A percentile compares a stretch with the other conserved stretches of the same genome.
These are phyloP conservation scores for Drosophila punjabiensis DNA, from an alignment of 1,140 invertebrate genomes.

Conservation along the genomic window DNA sequence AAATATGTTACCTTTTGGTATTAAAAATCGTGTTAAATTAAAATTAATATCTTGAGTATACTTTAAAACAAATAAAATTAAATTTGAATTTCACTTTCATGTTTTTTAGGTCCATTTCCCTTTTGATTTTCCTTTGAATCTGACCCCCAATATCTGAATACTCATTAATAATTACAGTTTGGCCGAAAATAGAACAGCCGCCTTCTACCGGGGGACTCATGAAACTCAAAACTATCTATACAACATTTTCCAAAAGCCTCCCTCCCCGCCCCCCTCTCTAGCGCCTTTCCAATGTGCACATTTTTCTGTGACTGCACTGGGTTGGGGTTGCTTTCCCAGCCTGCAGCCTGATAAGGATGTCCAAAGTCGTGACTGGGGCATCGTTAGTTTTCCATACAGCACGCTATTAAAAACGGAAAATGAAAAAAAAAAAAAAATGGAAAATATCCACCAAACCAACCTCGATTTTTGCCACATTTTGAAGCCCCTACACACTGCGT, in stretches of 20 bases:
- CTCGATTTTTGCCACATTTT: conserved; percentile 5
- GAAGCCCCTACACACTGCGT: conserved; percentile 47
- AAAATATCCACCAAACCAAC: conserved; percentile 1
- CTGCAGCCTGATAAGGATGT: conserved; percentile 62
- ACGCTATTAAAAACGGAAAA: conserved; percentile 14
- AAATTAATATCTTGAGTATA: background rate
- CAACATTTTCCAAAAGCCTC: conserved; percentile 6
- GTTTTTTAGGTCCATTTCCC: background rate
- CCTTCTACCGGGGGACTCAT: conserved; percentile 35
- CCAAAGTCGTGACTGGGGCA: conserved; percentile 61
- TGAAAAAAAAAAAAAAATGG: background rate
- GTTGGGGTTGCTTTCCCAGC: conserved; percentile 22
- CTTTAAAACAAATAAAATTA: background rate
- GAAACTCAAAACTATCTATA: conserved; percentile 51
- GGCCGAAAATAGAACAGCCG: conserved; percentile 8
- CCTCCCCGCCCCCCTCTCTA: background rate
- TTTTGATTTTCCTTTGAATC: background rate
- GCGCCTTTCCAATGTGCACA: background rate
- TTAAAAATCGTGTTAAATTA: background rate
- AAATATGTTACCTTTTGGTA: no score
- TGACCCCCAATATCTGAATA: conserved; percentile 11
- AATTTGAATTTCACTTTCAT: background rate
- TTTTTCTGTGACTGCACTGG: conserved; percentile 11
- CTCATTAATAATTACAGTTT: conserved; percentile 49
- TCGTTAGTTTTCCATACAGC: conserved; percentile 63